These are phyloP conservation scores for Pristionchus entomophagus DNA, from an alignment of 2,888 invertebrate species.

Conservation along the genomic window DNA sequence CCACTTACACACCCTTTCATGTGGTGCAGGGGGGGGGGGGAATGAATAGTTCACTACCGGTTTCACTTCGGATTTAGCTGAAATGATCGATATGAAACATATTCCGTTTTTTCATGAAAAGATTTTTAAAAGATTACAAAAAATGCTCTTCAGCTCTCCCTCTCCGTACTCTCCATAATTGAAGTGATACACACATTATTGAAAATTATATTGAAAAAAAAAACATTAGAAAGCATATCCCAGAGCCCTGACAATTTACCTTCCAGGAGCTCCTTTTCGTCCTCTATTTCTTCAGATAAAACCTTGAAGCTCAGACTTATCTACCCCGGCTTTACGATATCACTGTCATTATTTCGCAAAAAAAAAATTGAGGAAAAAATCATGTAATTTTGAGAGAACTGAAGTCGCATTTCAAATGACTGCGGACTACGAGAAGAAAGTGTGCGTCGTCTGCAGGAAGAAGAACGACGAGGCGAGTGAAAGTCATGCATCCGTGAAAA, in stretches of 20 bases:
- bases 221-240: not conserved
- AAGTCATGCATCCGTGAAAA: too few species aligned
- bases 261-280: not conserved
- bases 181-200: not conserved
- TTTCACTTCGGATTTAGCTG: too few species aligned
- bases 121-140: not conserved
- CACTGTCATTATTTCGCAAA: too few species aligned
- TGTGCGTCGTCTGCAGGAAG: too few species aligned
- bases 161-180: conserved; percentile 18
- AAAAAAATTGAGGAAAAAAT: too few species aligned
- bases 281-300: too few species aligned
- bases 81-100: not conserved
- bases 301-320: too few species aligned
- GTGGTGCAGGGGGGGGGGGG: not conserved
- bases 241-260: not conserved
- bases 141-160: not conserved
- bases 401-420: too few species aligned
- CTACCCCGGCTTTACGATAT: too few species aligned
- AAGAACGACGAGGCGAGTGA: too few species aligned
- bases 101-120: not conserved
- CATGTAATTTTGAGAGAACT: too few species aligned
- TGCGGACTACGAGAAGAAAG: too few species aligned
- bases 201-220: not conserved
- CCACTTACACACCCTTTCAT: conserved; percentile 31
- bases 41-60: not conserved